Base-by-base conservation (phyloP, 1,140 invertebrate genomes). In the Nymphalis io region DNA sequence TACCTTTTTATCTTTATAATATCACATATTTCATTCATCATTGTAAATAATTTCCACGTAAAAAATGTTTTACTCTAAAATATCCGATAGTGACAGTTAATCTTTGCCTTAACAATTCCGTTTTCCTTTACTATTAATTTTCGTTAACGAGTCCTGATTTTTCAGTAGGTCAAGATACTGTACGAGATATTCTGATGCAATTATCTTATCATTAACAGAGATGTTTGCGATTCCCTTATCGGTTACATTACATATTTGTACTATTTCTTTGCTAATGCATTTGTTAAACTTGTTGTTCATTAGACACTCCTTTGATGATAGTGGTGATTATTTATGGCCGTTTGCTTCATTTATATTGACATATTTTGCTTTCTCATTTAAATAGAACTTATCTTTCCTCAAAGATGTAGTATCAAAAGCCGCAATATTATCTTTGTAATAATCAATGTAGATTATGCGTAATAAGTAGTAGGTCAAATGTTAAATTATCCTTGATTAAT, bases 201-300 rank as follows among this genome's bases (percentile, higher is more conserved):
- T 69, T 70, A 76, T 78, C 78, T 80, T 80, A 80, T 80, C 78
- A 55, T 55, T 27, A 27, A 11, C 61, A 20, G 40, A 44, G 11
- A 38, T 67, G 57, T 80, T 74, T 77, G 74, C 67, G 44, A 71
- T 68, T 72, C 65, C 39, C 60, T 70, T 77, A 80, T 77, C 75
- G 55, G 57, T 68, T 64, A 67, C 59, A 57, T 71, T 75, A 75
- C 75, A 80, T 77, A 77, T 80, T 80, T 80, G 70, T 67, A 42
- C 60, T 78, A 27, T 76, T 74, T 78, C 74, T 61, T 66, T 64
- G 23, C 62, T 21, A 64, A 70, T 65, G 59, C 46, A 51, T 27
- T 27, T 60, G 46, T 68, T 68, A 58, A 20, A 51, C 68, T 60
- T 65, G 68, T 65, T 70, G 27, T 65, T 65, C 60, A 51, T 60